Percentiles rank a stretch among this genome's conserved stretches.
Conservation (phyloP, 2,113 vertebrate species). For the Cinclus mexicanus region DNA sequence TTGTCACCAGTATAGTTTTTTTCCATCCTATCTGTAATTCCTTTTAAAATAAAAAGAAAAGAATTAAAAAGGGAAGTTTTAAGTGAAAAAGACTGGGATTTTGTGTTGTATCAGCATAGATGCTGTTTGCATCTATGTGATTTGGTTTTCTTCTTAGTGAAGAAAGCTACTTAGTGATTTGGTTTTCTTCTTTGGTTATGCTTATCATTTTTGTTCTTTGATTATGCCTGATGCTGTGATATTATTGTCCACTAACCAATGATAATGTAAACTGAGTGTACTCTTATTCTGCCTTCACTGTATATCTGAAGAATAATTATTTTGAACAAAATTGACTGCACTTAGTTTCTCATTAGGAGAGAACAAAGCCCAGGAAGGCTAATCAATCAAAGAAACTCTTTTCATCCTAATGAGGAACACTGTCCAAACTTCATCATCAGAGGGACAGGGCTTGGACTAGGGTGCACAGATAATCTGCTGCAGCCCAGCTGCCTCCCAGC, state of each 20-base stretch:
- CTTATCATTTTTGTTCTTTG: too few species aligned
- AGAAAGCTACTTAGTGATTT: not conserved
- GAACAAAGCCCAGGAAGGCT: not conserved
- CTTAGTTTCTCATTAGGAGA: not conserved
- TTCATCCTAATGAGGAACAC: not conserved
- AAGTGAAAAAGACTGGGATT: not conserved
- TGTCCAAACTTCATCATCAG: not conserved
- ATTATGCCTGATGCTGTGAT: not conserved
- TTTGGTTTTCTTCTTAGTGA: not conserved
- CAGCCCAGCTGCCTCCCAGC: not conserved
- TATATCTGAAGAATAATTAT: not conserved
- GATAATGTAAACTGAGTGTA: not conserved
- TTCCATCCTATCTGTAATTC: not conserved
- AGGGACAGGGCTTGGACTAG: not conserved
- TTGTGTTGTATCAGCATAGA: not conserved
- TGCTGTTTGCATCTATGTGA: not conserved
- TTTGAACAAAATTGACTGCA: not conserved
- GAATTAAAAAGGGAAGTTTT: accelerated
- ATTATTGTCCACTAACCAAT: not conserved
- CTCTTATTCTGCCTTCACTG: not conserved
- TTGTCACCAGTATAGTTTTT: not conserved
- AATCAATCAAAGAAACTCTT: not conserved
- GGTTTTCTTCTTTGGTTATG: not conserved
- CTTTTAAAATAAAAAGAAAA: not conserved
- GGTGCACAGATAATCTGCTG: not conserved